These are phyloP conservation scores for Lutjanus campechanus DNA, from an alignment of 2,797 vertebrate species.

Conservation along the genomic window DNA sequence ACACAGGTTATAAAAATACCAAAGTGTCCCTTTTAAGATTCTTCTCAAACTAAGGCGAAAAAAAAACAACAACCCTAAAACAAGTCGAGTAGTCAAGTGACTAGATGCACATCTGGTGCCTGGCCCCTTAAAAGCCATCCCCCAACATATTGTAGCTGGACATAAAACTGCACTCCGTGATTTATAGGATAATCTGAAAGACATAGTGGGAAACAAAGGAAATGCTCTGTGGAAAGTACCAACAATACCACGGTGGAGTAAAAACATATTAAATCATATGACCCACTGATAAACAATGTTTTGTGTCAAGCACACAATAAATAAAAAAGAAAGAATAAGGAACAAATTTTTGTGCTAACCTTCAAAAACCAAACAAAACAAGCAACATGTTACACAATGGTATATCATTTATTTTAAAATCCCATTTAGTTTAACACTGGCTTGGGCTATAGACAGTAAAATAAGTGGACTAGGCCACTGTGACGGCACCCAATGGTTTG, in stretches of 20 bases:
- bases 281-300: conserved; percentile 13
- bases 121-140: not conserved
- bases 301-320: not conserved
- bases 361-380: too few relatives aligned
- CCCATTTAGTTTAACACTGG: too few relatives aligned
- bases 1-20: too few relatives aligned
- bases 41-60: not conserved
- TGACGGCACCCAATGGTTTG: too few relatives aligned
- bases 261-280: conserved; percentile 16
- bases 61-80: not conserved
- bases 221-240: conserved; percentile 1
- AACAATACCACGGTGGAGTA: not conserved
- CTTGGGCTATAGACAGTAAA: too few relatives aligned
- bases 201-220: conserved; percentile 14
- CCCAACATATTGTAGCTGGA: not conserved
- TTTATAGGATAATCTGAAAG: conserved; percentile 26
- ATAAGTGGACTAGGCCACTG: too few relatives aligned
- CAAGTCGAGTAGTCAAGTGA: not conserved
- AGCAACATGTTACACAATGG: not conserved
- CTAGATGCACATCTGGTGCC: not conserved
- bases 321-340: not conserved
- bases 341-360: not conserved
- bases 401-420: too few relatives aligned
- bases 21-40: not conserved
- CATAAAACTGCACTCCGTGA: conserved; percentile 27